Base-by-base conservation (phyloP, 2,888 invertebrate species). In the Ephialtes manifestator region DNA sequence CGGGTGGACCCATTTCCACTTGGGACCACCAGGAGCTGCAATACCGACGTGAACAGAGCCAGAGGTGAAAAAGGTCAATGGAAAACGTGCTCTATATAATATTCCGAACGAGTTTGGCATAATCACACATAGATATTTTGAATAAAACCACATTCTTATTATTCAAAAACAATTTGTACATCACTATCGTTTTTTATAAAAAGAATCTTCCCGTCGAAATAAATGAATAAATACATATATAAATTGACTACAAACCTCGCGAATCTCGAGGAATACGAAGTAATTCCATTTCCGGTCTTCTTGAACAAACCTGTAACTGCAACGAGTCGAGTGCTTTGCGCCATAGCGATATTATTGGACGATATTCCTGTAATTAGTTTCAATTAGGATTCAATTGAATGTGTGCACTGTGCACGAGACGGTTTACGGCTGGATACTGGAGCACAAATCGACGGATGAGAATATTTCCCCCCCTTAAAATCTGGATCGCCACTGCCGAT, bases 1-100 rank as follows among this genome's bases (percentile, higher is more conserved):
- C 99, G 5, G 99, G 99, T 20, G 99, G 99, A 4, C 99, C 99
- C 98, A 99, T 98, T 93, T 97, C 96, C 10, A 99, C 99, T 93
- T 97, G 96, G 82, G 96, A 94, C 97, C 98, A 98, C 97, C 97
- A 98, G 89, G 97, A 96, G 92, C 98, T 98, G 89, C 11, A 92
- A 79, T 20, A 58, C 28, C 28, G 31, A 75, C 24, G 11, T 53
- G n/a, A 46, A 24, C 55, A 20, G 31, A 55, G n/a, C 20, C 46
- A 58, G 77, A 80, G 68, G 80, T 70, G 35, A 70, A 83, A 65
- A 51, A 79, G 82, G 84, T 74, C 78, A 72, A 71, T 67, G n/a
- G 72, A 68, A 51, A 58, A 81, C 63, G 79, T 72, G 79, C n/a
- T 84, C 84, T 39, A 65, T 24, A 48, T n/a, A n/a, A n/a, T n/a